Base-by-base conservation (phyloP, 2,888 invertebrate genomes). In the Lithophane ornitopus region DNA sequence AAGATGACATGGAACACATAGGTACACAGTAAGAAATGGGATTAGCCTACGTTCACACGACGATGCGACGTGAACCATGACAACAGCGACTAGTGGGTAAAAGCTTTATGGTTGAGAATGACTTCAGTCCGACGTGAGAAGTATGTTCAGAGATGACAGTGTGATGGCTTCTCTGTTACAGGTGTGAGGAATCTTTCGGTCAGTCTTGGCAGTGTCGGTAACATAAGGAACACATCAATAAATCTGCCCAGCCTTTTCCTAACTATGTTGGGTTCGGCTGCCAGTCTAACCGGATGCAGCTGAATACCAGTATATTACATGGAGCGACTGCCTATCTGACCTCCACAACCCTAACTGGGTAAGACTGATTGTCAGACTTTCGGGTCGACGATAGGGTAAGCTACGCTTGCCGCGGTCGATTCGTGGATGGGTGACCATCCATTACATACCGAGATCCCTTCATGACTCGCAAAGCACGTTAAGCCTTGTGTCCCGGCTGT, bases 51-150 rank as follows among this genome's bases (percentile, higher is more conserved):
- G 52, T 16, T 2, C 49, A 62, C 44, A 54, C 41, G 22, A n/a
- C 12, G 39, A 12, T 7, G n/a, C 16, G 28, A 39, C 26, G 8
- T 16, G 6, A 19, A 22, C 19, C 9, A 46, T 67, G 26, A 34
- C 61, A 62, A 46, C 16, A 12, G 19, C n/a, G 44, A 16, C 22
- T 14, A 6, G 46, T 62, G 26, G 52, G 46, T 67, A 74, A 66
- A 61, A 66, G 59, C 59, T 54, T 61, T 74, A 59, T 76, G 73
- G 44, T 76, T 73, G 74, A 61, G 26, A 61, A 61, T 66, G 66
- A 73, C 61, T 76, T 54, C 11, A 11, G 26, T 16, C 41, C 22
- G 52, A 61, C 74, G 22, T 65, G 49, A 22, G 22, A 46, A 63
- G 34, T 71, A 34, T 26, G 46, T 44, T 46, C 44, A 61, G 44